Conservation (phyloP, 2,797 vertebrate genomes). For the Trachops cirrhosus region DNA sequence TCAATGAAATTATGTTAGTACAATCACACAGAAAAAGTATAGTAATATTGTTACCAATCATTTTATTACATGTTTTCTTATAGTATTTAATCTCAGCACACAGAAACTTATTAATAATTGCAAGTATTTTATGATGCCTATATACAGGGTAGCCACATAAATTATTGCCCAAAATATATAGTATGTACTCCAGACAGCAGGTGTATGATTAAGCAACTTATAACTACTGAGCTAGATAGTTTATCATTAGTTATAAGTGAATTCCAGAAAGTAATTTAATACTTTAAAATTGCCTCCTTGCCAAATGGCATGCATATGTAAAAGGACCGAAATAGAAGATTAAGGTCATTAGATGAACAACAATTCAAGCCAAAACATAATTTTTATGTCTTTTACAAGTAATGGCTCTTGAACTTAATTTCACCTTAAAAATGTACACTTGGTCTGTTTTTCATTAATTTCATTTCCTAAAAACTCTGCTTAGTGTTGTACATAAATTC, state of each 20-base stretch:
- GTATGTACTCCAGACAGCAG: not conserved
- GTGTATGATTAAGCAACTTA: not conserved
- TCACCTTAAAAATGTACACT: not conserved
- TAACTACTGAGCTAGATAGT: not conserved
- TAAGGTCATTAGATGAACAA: not conserved
- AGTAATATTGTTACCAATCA: not conserved
- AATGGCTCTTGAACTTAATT: conserved; percentile 11
- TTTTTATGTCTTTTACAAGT: not conserved
- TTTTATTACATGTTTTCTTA: not conserved
- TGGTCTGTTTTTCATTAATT: not conserved
- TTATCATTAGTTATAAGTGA: not conserved
- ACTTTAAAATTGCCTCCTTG: not conserved
- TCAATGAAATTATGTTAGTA: not conserved
- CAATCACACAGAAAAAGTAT: not conserved
- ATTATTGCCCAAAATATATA: not conserved
- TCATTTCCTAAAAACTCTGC: not conserved
- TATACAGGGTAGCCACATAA: not conserved
- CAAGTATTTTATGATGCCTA: not conserved
- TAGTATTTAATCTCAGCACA: not conserved
- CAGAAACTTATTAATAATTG: not conserved
- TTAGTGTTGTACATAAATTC: not conserved
- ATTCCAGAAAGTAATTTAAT: conserved; percentile 3
- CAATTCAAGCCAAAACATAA: not conserved
- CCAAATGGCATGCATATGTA: not conserved
- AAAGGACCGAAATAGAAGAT: not conserved